Conservation (phyloP, 2,888 invertebrate genomes). For the Drosophila ochracea region DNA sequence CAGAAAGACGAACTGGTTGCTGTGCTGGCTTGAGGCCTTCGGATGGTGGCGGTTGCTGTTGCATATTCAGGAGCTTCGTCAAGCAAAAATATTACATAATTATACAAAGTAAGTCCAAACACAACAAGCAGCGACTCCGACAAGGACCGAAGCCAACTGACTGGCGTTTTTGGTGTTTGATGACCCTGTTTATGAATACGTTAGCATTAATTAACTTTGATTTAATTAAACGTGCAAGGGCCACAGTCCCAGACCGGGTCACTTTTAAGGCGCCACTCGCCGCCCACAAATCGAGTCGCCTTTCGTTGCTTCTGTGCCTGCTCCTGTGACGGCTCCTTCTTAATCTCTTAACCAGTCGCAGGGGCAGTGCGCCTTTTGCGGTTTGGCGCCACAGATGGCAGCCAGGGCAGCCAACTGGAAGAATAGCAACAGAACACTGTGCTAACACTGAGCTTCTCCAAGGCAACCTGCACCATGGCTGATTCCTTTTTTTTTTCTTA, state of each 20-base stretch:
- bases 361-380: slow-evolving; percentile 71
- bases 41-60: slow-evolving; percentile 41
- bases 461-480: slow-evolving; percentile 21
- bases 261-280: slow-evolving; percentile 53
- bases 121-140: slow-evolving; percentile 17
- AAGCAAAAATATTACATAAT: slow-evolving; percentile 75
- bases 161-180: slow-evolving; percentile 70
- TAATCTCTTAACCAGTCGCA: slow-evolving; percentile 73
- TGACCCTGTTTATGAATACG: slow-evolving; percentile 82
- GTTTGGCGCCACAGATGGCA: slow-evolving; percentile 70
- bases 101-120: slow-evolving; percentile 65
- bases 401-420: slow-evolving; percentile 67
- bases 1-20: slow-evolving; percentile 7
- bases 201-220: slow-evolving; percentile 84
- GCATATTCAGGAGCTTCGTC: slow-evolving; percentile 68
- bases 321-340: slow-evolving; percentile 45
- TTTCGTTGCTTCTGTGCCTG: slow-evolving; percentile 19
- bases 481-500: slow-evolving; percentile 35
- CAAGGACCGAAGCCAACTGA: slow-evolving; percentile 30
- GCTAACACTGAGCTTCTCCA: slow-evolving; percentile 11
- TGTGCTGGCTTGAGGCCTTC: slow-evolving; percentile 8
- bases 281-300: slow-evolving; percentile 9
- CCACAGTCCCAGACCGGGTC: slow-evolving; percentile 40
- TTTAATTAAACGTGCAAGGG: slow-evolving; percentile 80
- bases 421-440: slow-evolving; percentile 42